Evolutionary conservation across 35 echinoderm and acorn worm species (phyloP), one percentile per base, ranked within the genome.

Genomic region (Lytechinus variegatus): DNA sequence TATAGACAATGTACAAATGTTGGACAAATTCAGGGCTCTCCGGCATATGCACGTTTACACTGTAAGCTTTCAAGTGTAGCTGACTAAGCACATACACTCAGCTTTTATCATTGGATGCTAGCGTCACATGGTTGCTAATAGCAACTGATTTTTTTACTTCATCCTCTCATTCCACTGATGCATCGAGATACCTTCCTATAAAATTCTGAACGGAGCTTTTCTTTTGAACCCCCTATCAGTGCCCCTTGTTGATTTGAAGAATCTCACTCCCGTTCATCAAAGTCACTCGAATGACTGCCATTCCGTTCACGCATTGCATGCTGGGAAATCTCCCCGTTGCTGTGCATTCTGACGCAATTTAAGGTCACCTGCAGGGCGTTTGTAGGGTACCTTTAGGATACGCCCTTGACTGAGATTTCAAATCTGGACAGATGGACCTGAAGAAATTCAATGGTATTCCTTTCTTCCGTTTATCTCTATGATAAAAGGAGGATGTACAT

Each of bases 111-210:
- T 3, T 79, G 66, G 33, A 79, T 79, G 66, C 19, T n/a, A n/a
- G 66, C 66, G 16, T 79, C 66, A 79, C 66, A 79, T 79, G 66
- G 66, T 79, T 79, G 66, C 66, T 24, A 79, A n/a, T 79, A 79
- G 66, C 66, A 79, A 79, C 66, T 79, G 66, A 79, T 79, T 16
- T 24, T 79, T 79, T 79, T 79, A 79, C 66, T 79, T 79, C 66
- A 79, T 24, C 66, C 6, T 79, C 66, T 79, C 14, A 5, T 79
- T 24, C 24, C 66, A 24, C 19, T 4, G 66, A 14, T 79, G 66
- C 66, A 24, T 24, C 21, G 66, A 0, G 16, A n/a, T 79, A 79
- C n/a, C 66, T 79, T 79, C 7, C 16, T 71, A 79, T 79, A 79
- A 79, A n/a, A 79, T 19, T 24, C 21, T 24, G 19, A 79, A 16